phyloP scores from a whole-genome alignment of 2,888 invertebrate species.

The Beris morrisii region DNA sequence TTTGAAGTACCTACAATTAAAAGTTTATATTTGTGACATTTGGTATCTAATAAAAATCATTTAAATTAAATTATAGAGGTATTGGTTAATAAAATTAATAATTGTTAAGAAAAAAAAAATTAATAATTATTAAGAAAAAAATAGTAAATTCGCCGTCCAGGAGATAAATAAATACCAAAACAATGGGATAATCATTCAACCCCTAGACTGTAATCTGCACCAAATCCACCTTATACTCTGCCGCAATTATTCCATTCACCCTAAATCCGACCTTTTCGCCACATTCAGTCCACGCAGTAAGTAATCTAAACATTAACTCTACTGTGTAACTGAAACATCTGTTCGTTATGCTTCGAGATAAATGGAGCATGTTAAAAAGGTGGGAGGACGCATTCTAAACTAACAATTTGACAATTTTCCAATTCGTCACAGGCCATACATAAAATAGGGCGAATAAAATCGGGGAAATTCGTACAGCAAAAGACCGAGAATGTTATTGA shows the following conservation, averaged over 20 bases:
- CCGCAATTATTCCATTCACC: no score
- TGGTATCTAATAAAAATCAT: no score
- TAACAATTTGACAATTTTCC: constrained; percentile 55
- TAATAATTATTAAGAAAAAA: no score
- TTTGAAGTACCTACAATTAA: no score
- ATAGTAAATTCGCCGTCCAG: no score
- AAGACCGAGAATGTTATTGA: background rate
- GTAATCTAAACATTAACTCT: constrained; percentile 42
- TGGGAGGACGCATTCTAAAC: constrained; percentile 44
- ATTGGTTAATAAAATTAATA: no score
- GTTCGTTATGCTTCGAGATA: constrained; percentile 53
- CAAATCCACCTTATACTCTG: background rate
- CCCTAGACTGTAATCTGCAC: background rate
- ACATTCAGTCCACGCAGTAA: background rate
- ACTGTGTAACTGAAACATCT: constrained; percentile 57
- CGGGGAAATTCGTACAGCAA: background rate
- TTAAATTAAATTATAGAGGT: no score
- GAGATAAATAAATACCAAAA: no score
- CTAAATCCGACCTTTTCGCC: background rate
- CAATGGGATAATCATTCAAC: background rate
- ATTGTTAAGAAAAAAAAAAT: no score
- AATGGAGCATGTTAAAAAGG: constrained; percentile 57
- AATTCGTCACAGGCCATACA: constrained; percentile 50
- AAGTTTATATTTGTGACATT: no score
- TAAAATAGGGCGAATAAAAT: constrained; percentile 12